Percentiles rank a stretch among this genome's conserved stretches.
Evolutionary conservation across 30 jellyfish, hydroid and myxozoan genomes (phyloP).

Genomic region (Haliclystus octoradiatus): DNA sequence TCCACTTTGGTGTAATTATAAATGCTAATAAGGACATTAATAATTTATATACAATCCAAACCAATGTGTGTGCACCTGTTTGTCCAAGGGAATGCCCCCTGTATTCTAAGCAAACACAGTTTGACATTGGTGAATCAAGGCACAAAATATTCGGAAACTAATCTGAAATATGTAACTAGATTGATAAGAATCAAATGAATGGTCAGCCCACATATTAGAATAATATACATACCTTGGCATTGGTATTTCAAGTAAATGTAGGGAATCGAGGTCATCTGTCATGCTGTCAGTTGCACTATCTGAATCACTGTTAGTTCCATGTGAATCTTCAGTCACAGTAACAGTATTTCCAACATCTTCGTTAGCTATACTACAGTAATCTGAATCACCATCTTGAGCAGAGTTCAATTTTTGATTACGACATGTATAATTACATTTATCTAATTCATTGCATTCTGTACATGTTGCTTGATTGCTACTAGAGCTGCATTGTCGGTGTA

Average conservation of each 20-base stretch:
- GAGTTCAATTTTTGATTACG: background rate
- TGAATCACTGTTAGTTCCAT: slow-evolving; percentile 4
- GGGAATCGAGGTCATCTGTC: slow-evolving; percentile 26
- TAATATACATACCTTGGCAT: slow-evolving; percentile 19
- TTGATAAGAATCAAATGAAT: no score
- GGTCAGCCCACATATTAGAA: no score
- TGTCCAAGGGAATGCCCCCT: no score
- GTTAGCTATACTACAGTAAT: slow-evolving; percentile 63
- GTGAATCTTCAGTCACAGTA: slow-evolving; percentile 29
- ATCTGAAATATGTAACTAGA: no score
- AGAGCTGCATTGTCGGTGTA: background rate
- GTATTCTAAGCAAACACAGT: no score
- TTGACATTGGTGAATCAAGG: no score
- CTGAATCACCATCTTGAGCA: slow-evolving; percentile 66
- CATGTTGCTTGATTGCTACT: background rate
- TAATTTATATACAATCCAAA: no score
- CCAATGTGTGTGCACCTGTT: no score
- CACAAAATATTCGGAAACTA: no score
- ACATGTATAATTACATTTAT: background rate
- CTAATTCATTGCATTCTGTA: background rate
- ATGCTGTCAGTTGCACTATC: slow-evolving; percentile 4
- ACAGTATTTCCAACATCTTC: slow-evolving; percentile 25
- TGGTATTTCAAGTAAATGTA: slow-evolving; percentile 40
- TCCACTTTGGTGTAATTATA: no score
- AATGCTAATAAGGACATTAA: no score